These are phyloP conservation scores for Synergus japonicus DNA, from an alignment of 2,888 invertebrate genomes.

Conservation along the genomic window DNA sequence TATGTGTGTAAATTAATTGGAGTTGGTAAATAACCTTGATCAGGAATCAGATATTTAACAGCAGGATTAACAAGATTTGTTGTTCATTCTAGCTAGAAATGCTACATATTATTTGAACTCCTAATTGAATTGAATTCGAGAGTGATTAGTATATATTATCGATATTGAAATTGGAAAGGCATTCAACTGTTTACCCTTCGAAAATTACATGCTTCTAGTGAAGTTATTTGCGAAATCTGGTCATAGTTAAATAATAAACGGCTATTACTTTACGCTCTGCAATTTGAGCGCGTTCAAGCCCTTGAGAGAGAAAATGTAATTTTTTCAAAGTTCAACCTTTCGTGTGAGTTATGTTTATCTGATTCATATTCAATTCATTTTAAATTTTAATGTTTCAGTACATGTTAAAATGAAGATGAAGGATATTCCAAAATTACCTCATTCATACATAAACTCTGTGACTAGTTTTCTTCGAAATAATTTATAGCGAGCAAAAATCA, in stretches of 20 bases:
- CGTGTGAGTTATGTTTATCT: not conserved
- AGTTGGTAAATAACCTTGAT: not conserved
- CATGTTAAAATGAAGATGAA: not conserved
- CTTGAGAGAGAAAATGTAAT: not conserved
- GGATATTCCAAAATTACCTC: not conserved
- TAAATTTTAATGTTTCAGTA: not conserved
- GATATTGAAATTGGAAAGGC: constrained; percentile 10
- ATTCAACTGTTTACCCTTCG: constrained; percentile 7
- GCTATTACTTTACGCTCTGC: constrained; percentile 28
- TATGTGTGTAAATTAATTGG: not conserved
- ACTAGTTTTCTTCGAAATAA: constrained; percentile 19
- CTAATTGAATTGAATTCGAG: constrained; percentile 13
- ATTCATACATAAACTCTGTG: not conserved
- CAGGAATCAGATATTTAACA: constrained; percentile 4
- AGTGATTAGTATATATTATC: constrained; percentile 36
- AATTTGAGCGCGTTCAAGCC: constrained; percentile 10
- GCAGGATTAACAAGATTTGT: constrained; percentile 8
- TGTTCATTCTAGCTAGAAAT: constrained; percentile 9
- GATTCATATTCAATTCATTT: not conserved
- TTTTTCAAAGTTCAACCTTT: constrained; percentile 16
- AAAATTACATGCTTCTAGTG: constrained; percentile 27
- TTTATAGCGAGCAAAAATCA: constrained; percentile 25
- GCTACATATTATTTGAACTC: not conserved
- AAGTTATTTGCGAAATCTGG: constrained; percentile 24
- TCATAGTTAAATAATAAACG: constrained; percentile 22